Evolutionary conservation across 2,797 vertebrate species (phyloP).

Genomic region (Brotula barbata): DNA sequence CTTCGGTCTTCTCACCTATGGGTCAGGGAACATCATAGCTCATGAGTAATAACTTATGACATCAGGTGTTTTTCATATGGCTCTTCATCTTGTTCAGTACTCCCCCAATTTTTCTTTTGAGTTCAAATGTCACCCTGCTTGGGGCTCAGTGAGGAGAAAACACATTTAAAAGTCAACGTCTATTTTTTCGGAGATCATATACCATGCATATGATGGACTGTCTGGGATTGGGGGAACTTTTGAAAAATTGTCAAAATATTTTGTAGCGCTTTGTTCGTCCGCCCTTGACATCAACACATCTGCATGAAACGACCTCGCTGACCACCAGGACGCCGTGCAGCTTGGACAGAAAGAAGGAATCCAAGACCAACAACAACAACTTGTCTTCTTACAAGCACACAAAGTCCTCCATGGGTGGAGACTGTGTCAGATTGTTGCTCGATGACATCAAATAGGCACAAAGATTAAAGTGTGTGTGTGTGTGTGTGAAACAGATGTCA

Average conservation of each 20-base stretch:
- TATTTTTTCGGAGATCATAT: too few species aligned
- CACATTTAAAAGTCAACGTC: background rate
- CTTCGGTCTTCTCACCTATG: constrained; percentile 12
- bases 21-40: constrained; percentile 16
- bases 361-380: constrained; percentile 25
- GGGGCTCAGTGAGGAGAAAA: background rate
- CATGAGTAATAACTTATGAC: background rate
- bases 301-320: too few species aligned
- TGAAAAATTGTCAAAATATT: too few species aligned
- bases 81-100: background rate
- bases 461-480: constrained; percentile 53
- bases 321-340: too few species aligned
- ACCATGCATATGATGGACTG: too few species aligned
- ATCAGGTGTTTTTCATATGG: background rate
- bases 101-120: background rate
- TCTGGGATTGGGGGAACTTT: too few species aligned
- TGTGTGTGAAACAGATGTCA: constrained; percentile 54
- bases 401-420: constrained; percentile 19
- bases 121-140: constrained; percentile 17
- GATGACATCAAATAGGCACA: constrained; percentile 32
- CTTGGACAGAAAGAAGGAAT: too few species aligned
- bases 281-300: too few species aligned
- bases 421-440: constrained; percentile 10
- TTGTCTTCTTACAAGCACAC: constrained; percentile 41
- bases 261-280: too few species aligned